These are phyloP conservation scores for Zaprionus taronus DNA, from an alignment of 1,140 invertebrate genomes.

Conservation along the genomic window DNA sequence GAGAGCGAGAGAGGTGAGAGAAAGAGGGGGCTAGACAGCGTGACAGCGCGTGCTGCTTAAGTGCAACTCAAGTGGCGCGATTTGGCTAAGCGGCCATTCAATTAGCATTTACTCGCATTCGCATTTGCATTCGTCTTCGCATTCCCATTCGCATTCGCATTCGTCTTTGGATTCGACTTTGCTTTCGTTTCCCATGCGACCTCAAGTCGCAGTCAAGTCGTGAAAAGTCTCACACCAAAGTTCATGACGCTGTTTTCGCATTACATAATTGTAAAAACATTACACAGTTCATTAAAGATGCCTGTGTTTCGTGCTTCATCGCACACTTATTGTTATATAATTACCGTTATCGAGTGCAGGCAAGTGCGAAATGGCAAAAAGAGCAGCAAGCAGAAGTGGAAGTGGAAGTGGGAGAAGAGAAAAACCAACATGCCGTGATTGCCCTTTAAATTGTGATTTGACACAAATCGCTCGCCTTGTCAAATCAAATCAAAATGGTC, in stretches of 20 bases:
- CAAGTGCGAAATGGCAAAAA: conserved; percentile 65
- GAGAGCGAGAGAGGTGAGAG: background rate
- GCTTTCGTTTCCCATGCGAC: background rate
- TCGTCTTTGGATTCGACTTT: background rate
- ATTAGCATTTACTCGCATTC: conserved; percentile 58
- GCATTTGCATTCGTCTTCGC: conserved; percentile 4
- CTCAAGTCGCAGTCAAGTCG: background rate
- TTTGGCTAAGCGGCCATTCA: conserved; percentile 68
- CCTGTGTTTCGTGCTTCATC: conserved; percentile 60
- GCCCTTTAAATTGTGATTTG: conserved; percentile 68
- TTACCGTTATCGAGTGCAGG: conserved; percentile 74
- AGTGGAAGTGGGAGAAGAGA: background rate
- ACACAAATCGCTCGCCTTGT: conserved; percentile 36
- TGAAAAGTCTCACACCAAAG: conserved; percentile 8
- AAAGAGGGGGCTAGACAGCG: conserved; percentile 21
- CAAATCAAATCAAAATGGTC: conserved; percentile 46
- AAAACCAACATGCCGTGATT: conserved; percentile 48
- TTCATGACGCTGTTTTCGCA: background rate
- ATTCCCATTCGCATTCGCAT: background rate
- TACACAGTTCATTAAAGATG: conserved; percentile 71
- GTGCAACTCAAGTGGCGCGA: conserved; percentile 59
- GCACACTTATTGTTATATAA: conserved; percentile 76
- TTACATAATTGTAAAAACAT: conserved; percentile 47
- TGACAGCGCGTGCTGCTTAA: conserved; percentile 40
- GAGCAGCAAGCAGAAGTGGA: background rate